These are phyloP conservation scores for Cistogaster globosa DNA, from an alignment of 2,888 invertebrate species.

Conservation along the genomic window DNA sequence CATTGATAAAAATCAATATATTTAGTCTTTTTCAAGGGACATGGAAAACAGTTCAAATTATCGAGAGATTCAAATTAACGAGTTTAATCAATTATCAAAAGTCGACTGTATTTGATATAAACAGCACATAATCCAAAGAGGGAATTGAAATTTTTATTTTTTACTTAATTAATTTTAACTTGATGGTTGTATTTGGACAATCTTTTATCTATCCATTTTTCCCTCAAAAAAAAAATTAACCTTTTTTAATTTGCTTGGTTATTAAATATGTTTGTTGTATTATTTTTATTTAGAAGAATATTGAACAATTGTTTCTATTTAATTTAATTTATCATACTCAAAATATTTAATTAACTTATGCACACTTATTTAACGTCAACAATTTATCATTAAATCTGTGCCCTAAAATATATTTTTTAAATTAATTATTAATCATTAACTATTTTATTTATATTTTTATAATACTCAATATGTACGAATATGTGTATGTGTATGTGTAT, in stretches of 20 bases:
- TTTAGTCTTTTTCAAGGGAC: too few species aligned
- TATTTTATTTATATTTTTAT: not conserved
- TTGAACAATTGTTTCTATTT: conserved; percentile 59
- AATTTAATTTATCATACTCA: conserved; percentile 36
- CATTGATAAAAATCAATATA: too few species aligned
- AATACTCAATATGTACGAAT: not conserved
- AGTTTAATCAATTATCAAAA: too few species aligned
- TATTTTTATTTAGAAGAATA: conserved; percentile 53
- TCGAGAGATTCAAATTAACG: too few species aligned
- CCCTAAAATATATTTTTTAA: conserved; percentile 19
- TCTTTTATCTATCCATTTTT: too few species aligned
- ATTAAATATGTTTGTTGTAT: conserved; percentile 47
- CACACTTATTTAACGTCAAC: conserved; percentile 61
- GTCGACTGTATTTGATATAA: too few species aligned
- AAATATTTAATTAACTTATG: conserved; percentile 58
- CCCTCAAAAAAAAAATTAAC: too few species aligned
- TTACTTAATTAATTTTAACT: too few species aligned
- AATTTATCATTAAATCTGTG: conserved; percentile 34
- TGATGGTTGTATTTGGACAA: too few species aligned
- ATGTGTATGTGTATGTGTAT: not conserved
- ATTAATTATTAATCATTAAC: not conserved
- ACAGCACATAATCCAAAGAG: too few species aligned
- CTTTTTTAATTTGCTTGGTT: not conserved
- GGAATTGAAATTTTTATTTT: too few species aligned
- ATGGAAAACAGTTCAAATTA: too few species aligned